phyloP scores from a whole-genome alignment of 2,113 vertebrate genomes.

The Vidua macroura region DNA sequence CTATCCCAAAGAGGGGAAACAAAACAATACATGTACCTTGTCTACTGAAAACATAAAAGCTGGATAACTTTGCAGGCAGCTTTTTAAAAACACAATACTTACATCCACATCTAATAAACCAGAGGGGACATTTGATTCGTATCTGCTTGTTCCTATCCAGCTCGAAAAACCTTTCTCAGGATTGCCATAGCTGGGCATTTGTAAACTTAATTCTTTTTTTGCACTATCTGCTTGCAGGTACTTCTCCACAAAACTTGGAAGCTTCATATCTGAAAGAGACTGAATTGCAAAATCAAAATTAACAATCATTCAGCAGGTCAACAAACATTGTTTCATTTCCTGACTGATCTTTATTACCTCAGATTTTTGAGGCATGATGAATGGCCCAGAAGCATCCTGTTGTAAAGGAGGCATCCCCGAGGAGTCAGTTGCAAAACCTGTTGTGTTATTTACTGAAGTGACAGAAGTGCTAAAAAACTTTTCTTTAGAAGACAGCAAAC shows the following conservation, averaged over 20 bases:
- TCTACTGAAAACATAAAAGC: not conserved
- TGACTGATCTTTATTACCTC: conserved; percentile 57
- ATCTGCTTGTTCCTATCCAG: conserved; percentile 61
- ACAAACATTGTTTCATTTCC: conserved; percentile 27
- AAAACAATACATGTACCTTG: not conserved
- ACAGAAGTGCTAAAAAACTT: conserved; percentile 73
- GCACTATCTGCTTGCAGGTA: conserved; percentile 69
- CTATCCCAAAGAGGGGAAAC: not conserved
- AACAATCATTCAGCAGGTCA: conserved; percentile 25
- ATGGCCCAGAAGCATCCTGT: conserved; percentile 42
- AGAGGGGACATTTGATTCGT: conserved; percentile 60
- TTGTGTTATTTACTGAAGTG: conserved; percentile 61
- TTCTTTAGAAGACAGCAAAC: conserved; percentile 77
- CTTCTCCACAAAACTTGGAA: conserved; percentile 81
- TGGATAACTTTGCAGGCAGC: not conserved
- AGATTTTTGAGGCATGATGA: conserved; percentile 31
- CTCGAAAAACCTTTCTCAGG: conserved; percentile 63
- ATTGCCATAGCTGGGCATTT: conserved; percentile 44
- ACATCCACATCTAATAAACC: conserved; percentile 73
- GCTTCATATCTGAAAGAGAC: conserved; percentile 72
- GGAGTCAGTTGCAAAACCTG: conserved; percentile 65
- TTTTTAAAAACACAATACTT: conserved; percentile 40
- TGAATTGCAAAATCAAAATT: conserved; percentile 52
- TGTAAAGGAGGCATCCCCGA: conserved; percentile 33
- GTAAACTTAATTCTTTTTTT: conserved; percentile 52